Evolutionary conservation across 2,113 vertebrate genomes (phyloP).

Genomic region (Engraulis encrasicolus): DNA sequence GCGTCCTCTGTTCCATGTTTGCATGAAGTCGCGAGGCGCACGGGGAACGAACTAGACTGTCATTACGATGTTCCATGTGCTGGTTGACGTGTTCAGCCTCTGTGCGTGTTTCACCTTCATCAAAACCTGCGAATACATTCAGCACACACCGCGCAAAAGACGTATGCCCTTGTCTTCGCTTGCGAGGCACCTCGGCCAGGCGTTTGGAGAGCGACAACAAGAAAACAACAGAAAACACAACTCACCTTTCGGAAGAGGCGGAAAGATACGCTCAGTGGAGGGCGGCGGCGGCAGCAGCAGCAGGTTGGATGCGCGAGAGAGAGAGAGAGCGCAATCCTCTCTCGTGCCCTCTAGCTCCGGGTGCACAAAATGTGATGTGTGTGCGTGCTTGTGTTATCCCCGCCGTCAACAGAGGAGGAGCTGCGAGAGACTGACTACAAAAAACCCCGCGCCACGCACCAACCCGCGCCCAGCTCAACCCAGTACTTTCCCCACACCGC

Average conservation of each 20-base stretch:
- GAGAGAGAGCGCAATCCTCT: conserved; percentile 14
- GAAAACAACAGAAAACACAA: not conserved
- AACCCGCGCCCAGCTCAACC: not conserved
- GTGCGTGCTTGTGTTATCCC: conserved; percentile 6
- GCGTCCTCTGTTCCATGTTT: not conserved
- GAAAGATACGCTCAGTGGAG: conserved; percentile 9
- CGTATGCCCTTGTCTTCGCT: not conserved
- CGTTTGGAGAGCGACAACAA: not conserved
- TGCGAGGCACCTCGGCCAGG: not conserved
- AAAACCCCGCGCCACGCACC: not conserved
- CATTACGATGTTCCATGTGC: not conserved
- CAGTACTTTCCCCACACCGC: not conserved
- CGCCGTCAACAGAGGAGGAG: conserved; percentile 16
- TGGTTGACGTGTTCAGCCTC: not conserved
- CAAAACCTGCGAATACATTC: not conserved
- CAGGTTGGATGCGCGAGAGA: conserved; percentile 19
- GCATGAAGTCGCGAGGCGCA: not conserved
- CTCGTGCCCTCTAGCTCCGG: not conserved
- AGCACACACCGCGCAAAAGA: not conserved
- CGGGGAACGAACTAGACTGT: not conserved
- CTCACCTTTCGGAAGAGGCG: conserved; percentile 6
- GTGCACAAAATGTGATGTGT: conserved; percentile 7
- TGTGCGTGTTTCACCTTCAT: not conserved
- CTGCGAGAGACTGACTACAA: conserved; percentile 10
- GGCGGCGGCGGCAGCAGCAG: not conserved